These are phyloP conservation scores for Caiman crocodilus DNA, from an alignment of 2,797 vertebrate genomes.

Conservation along the genomic window DNA sequence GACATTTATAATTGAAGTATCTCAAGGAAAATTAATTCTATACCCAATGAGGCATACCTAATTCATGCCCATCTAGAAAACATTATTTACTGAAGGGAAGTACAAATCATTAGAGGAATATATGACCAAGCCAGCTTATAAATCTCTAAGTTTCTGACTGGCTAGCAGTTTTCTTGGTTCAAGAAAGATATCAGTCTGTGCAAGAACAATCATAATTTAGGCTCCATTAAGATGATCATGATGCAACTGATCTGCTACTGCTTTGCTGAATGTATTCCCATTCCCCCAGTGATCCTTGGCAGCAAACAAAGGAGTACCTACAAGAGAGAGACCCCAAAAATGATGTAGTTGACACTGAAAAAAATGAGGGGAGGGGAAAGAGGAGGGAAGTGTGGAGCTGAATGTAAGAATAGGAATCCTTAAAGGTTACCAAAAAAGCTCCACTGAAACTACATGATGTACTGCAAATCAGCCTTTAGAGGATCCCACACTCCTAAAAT, in stretches of 20 bases:
- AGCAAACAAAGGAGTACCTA: too few species aligned
- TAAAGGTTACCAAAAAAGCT: neutral
- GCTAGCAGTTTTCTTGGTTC: neutral
- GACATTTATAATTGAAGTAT: neutral
- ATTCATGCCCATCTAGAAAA: neutral
- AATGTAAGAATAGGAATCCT: neutral
- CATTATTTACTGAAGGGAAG: neutral
- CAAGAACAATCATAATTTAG: neutral
- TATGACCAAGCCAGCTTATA: too few species aligned
- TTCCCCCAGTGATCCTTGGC: neutral
- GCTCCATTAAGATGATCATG: neutral
- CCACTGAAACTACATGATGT: neutral
- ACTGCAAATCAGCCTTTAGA: neutral
- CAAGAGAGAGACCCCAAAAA: too few species aligned
- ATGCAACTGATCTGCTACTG: neutral
- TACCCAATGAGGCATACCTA: neutral
- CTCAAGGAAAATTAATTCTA: neutral
- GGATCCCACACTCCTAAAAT: too few species aligned
- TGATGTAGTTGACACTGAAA: neutral
- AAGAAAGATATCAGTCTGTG: neutral
- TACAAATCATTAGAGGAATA: neutral
- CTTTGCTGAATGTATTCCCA: neutral
- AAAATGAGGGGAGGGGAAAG: fast-evolving
- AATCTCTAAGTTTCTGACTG: neutral
- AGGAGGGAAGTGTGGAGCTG: neutral